Percentiles rank a stretch among this genome's conserved stretches.
Conservation (phyloP, 2,888 invertebrate species). For the Phaedon cochleariae region DNA sequence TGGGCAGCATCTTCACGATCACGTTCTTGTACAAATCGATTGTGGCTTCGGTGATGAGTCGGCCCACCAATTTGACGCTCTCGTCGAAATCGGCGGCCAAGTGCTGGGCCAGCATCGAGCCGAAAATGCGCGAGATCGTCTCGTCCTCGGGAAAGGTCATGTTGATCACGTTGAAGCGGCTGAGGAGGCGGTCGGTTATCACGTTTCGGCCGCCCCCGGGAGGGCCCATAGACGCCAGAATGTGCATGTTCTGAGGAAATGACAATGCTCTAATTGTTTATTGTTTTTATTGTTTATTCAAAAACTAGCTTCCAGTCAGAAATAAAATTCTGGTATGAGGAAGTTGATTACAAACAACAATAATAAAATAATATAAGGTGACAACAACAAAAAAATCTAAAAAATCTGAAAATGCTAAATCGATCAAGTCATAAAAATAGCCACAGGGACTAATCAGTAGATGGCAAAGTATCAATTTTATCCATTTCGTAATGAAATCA, state of each 20-base stretch:
- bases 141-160: conserved; percentile 85
- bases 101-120: conserved; percentile 85
- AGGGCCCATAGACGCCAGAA: conserved; percentile 85
- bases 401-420: too few relatives aligned
- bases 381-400: too few relatives aligned
- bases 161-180: conserved; percentile 79
- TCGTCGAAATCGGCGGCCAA: conserved; percentile 76
- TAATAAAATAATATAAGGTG: too few relatives aligned
- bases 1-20: conserved; percentile 79
- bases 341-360: too few relatives aligned
- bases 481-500: too few relatives aligned
- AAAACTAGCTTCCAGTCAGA: too few relatives aligned
- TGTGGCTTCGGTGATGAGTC: conserved; percentile 75
- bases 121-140: conserved; percentile 82
- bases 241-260: conserved; percentile 72
- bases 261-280: too few relatives aligned
- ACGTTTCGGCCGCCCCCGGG: conserved; percentile 87
- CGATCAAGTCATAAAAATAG: too few relatives aligned
- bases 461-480: too few relatives aligned
- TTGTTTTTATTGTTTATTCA: too few relatives aligned
- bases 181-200: conserved; percentile 80
- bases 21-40: conserved; percentile 82
- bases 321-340: too few relatives aligned
- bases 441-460: too few relatives aligned
- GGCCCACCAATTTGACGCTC: conserved; percentile 78